These are phyloP conservation scores for Neolamprologus variostigma DNA, from an alignment of 2,113 vertebrate genomes.

Conservation along the genomic window DNA sequence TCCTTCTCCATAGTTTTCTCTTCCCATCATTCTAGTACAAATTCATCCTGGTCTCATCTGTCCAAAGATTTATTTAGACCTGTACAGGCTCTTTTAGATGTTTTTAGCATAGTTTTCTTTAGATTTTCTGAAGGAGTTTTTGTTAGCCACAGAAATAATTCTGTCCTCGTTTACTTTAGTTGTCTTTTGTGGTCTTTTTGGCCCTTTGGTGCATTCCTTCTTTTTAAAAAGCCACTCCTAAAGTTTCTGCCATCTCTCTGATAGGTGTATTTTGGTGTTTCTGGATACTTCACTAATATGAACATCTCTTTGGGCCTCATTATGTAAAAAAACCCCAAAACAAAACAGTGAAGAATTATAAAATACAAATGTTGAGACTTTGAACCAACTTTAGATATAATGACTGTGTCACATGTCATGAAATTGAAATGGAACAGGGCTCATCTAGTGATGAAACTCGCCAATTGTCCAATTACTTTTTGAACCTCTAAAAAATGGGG, in stretches of 20 bases:
- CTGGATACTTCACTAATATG: background rate
- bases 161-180: background rate
- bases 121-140: background rate
- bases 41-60: background rate
- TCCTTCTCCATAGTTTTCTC: background rate
- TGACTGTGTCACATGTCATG: background rate
- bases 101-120: background rate
- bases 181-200: background rate
- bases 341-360: background rate
- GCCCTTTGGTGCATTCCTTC: background rate
- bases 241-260: background rate
- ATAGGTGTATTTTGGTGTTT: background rate
- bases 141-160: background rate
- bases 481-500: background rate
- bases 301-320: background rate
- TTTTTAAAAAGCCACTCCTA: background rate
- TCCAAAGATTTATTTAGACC: background rate
- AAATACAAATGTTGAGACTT: background rate
- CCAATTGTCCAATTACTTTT: background rate
- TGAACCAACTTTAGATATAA: background rate
- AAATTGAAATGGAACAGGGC: background rate
- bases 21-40: background rate
- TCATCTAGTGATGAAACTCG: background rate
- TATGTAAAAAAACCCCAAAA: rapidly evolving
- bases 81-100: background rate